Percentiles rank a stretch among this genome's conserved stretches.
Conservation (phyloP, 1,140 invertebrate species). For the Acromyrmex echinatior region DNA sequence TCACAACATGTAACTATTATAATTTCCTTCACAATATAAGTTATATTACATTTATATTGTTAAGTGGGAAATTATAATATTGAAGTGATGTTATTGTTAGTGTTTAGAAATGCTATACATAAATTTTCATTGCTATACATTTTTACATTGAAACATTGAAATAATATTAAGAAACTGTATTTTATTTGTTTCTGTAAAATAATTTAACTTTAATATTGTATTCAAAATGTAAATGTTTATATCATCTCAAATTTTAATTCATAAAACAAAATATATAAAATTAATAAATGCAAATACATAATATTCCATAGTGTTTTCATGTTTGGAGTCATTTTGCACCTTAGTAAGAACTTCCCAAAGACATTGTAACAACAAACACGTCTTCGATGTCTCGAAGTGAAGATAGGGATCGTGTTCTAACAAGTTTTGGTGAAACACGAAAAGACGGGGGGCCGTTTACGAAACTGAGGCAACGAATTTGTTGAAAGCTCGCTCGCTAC, state of each 20-base stretch:
- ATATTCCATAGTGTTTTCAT: not conserved
- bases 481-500: conserved; percentile 49
- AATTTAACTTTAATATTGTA: not conserved
- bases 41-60: no score
- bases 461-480: conserved; percentile 54
- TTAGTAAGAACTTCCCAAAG: not conserved
- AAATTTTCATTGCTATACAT: not conserved
- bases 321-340: not conserved
- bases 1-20: no score
- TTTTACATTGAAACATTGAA: not conserved
- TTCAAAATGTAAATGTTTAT: not conserved
- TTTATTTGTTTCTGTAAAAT: not conserved
- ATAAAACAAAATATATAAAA: not conserved
- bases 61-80: no score
- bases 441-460: conserved; percentile 36
- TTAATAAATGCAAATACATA: not conserved
- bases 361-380: conserved; percentile 44
- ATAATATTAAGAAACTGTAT: not conserved
- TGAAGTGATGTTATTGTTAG: no score
- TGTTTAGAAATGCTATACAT: no score
- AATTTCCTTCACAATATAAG: no score
- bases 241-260: not conserved
- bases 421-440: conserved; percentile 55
- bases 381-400: conserved; percentile 20
- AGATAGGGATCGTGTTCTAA: conserved; percentile 37